Percentiles rank a stretch among this genome's conserved stretches.
phyloP scores from a whole-genome alignment of 2,113 vertebrate species.

The Aegotheles bennettii region DNA sequence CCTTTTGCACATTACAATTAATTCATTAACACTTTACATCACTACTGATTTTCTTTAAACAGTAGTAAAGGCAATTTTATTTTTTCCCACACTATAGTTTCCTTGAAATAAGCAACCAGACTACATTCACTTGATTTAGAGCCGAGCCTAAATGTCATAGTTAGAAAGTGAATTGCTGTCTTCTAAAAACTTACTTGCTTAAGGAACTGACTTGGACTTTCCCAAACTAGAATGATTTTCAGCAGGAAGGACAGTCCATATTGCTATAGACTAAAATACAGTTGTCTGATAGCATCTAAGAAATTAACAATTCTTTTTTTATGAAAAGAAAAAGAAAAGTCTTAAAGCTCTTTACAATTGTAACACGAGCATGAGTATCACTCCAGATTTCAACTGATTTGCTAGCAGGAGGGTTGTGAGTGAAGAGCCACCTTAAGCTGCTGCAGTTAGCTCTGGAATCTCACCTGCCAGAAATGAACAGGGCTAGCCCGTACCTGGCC shows the following conservation, averaged over 20 bases:
- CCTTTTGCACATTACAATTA: not conserved
- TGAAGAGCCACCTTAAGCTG: constrained; percentile 12
- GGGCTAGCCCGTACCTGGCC: constrained; percentile 10
- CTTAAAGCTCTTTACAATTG: not conserved
- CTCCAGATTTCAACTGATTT: not conserved
- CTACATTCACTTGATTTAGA: not conserved
- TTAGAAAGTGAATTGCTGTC: not conserved
- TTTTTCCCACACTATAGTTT: not conserved
- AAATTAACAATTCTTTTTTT: not conserved
- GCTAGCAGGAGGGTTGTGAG: not conserved
- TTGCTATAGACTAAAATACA: not conserved
- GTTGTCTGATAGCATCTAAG: not conserved
- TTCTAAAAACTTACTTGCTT: not conserved
- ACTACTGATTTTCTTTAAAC: not conserved
- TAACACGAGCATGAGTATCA: not conserved
- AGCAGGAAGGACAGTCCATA: not conserved
- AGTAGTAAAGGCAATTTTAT: not conserved
- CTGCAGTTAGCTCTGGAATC: not conserved
- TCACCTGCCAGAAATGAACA: not conserved
- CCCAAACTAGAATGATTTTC: not conserved
- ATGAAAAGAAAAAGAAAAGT: not conserved
- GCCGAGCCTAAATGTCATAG: not conserved
- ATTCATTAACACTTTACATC: not conserved
- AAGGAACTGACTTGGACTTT: not conserved
- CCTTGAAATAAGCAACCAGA: not conserved